phyloP scores from a whole-genome alignment of 2,888 invertebrate species.

The Caenorhabditis imperialis region DNA sequence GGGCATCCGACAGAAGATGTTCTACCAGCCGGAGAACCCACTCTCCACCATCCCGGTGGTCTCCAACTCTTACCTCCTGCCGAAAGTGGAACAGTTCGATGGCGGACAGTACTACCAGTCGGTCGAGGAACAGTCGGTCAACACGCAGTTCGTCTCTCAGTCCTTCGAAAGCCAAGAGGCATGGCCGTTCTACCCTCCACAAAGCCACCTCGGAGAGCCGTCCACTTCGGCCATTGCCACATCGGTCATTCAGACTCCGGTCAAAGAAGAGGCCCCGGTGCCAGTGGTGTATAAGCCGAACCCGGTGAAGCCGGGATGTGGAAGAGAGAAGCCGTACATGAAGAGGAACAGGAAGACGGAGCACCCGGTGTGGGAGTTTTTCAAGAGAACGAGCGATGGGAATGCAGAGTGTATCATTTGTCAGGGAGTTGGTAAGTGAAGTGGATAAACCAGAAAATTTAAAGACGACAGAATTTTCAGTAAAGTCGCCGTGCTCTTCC shows the following conservation, averaged over 20 bases:
- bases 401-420: slow-evolving; percentile 69
- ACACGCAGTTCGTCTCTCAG: too few relatives aligned
- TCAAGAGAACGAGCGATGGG: slow-evolving; percentile 67
- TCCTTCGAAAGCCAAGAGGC: slow-evolving; percentile 20
- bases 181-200: slow-evolving; percentile 10
- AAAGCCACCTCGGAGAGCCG: slow-evolving; percentile 16
- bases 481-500: slow-evolving; percentile 67
- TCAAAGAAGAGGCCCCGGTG: slow-evolving; percentile 3
- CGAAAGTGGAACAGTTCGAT: slow-evolving; percentile 17
- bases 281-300: slow-evolving; percentile 12
- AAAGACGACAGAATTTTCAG: slow-evolving; percentile 38
- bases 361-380: slow-evolving; percentile 70
- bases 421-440: slow-evolving; percentile 55
- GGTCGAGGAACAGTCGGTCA: slow-evolving; percentile 1
- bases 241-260: slow-evolving; percentile 32
- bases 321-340: slow-evolving; percentile 61
- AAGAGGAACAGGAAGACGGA: slow-evolving; percentile 69
- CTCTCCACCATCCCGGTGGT: slow-evolving; percentile 14
- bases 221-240: slow-evolving; percentile 35
- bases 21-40: slow-evolving; percentile 11
- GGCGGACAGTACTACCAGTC: slow-evolving; percentile 18
- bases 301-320: slow-evolving; percentile 1
- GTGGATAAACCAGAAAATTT: too few relatives aligned
- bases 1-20: slow-evolving; percentile 20
- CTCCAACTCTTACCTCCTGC: slow-evolving; percentile 12